Evolutionary conservation across 1,140 invertebrate species (phyloP).

Genomic region (Arctopsyche grandis): DNA sequence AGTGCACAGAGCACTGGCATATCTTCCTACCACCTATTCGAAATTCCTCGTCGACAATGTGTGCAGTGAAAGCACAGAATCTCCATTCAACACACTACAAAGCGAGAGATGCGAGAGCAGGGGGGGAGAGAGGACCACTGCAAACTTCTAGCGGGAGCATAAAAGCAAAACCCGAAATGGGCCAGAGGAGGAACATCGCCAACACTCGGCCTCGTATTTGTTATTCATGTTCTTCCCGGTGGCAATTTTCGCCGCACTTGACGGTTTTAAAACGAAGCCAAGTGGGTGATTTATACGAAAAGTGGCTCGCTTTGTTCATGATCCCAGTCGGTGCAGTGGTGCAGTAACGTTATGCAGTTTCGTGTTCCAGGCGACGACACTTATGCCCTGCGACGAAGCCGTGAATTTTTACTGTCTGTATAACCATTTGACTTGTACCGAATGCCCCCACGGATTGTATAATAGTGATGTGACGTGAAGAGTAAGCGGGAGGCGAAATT

Average conservation of each 20-base stretch:
- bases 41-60: no score
- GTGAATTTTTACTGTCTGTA: slow-evolving; percentile 16
- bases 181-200: slow-evolving; percentile 19
- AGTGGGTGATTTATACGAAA: slow-evolving; percentile 37
- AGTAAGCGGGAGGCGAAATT: neutral
- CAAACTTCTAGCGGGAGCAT: slow-evolving; percentile 3
- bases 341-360: slow-evolving; percentile 18
- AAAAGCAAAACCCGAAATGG: slow-evolving; percentile 8
- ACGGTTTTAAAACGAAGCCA: slow-evolving; percentile 31
- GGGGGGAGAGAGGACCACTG: neutral
- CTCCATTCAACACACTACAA: neutral
- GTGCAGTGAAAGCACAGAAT: neutral
- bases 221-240: slow-evolving; percentile 38
- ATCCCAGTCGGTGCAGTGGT: slow-evolving; percentile 20
- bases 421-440: neutral
- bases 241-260: slow-evolving; percentile 38
- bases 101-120: neutral
- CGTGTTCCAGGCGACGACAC: neutral
- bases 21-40: no score
- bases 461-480: neutral
- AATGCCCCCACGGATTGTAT: neutral
- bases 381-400: slow-evolving; percentile 23
- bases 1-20: no score
- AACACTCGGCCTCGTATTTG: slow-evolving; percentile 13
- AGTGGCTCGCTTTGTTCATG: slow-evolving; percentile 34